These are phyloP conservation scores for Eptatretus burgeri DNA, from an alignment of 2,113 vertebrate genomes.

Conservation along the genomic window DNA sequence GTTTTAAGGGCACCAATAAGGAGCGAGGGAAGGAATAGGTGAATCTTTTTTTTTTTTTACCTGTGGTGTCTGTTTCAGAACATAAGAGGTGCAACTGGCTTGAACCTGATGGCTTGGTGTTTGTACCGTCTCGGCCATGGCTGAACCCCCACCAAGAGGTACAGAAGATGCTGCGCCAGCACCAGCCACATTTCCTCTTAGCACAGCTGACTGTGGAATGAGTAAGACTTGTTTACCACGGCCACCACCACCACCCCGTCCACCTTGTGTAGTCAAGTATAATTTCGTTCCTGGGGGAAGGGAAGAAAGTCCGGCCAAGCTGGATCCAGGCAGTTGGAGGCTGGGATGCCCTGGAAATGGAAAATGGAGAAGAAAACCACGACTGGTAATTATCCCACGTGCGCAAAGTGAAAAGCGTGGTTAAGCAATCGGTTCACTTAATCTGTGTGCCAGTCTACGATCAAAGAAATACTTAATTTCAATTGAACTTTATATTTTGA, in stretches of 20 bases:
- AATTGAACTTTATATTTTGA: too few relatives aligned
- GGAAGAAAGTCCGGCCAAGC: constrained; percentile 72
- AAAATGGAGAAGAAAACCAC: too few relatives aligned
- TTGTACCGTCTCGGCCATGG: not conserved
- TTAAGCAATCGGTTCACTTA: too few relatives aligned
- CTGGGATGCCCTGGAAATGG: constrained; percentile 58
- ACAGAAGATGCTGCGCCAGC: constrained; percentile 15
- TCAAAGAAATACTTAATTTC: too few relatives aligned
- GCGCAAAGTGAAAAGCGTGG: too few relatives aligned
- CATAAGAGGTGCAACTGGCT: constrained; percentile 51
- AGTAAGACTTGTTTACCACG: constrained; percentile 72
- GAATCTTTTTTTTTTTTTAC: constrained; percentile 13
- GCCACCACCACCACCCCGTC: constrained; percentile 75
- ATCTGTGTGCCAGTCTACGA: too few relatives aligned
- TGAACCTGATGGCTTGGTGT: constrained; percentile 43
- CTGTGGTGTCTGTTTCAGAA: constrained; percentile 81
- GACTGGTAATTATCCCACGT: too few relatives aligned
- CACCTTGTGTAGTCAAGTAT: constrained; percentile 92
- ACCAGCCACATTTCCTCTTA: constrained; percentile 30
- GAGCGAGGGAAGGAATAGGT: too few relatives aligned
- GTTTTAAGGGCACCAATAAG: too few relatives aligned
- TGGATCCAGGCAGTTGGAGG: constrained; percentile 76
- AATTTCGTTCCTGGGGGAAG: constrained; percentile 89
- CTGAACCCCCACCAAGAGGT: not conserved
- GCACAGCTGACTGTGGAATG: constrained; percentile 84